Evolutionary conservation across 2,113 vertebrate genomes (phyloP), one percentile per base, ranked within the genome.

Genomic region (Ranitomeya variabilis): DNA sequence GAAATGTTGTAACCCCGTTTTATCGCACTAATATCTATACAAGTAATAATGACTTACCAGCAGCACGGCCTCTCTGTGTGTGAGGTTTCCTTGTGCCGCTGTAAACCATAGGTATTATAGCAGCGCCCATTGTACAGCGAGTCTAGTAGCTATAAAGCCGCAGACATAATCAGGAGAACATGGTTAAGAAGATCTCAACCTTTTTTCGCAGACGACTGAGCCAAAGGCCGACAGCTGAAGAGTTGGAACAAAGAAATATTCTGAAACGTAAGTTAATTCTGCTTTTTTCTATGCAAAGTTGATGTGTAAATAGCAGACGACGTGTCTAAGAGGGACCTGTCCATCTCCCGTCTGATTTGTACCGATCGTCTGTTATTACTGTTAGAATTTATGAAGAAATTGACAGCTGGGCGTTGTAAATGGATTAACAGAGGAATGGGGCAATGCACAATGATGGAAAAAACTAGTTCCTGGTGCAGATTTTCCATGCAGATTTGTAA

Each of bases 221-320:
- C 94, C 98, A 99, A 95, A 96, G 98, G 91, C 98, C 98, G 0
- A 99, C 97, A 0, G 98, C 97, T 2, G 98, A 99, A 91, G 98
- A 99, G 89, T 93, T 99, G 92, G 98, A 99, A 88, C 98, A 99
- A 94, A 96, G 98, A 91, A 99, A 99, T 94, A 99, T 99, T 91
- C 94, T 99, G 91, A 99, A 99, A 96, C 98, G 98, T 99, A 92
- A 99, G 98, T 97, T 2, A 15, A 54, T 60, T 54, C 0, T 67
- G 12, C 8, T 7, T 18, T 74, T 45, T 76, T 76, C 7, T 3
- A 66, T 66, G 1, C 62, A 4, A 18, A 5, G 59, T 60, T 60
- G 59, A 60, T 15, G 14, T 16, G 59, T 60, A 15, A 60, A 60
- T 16, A 60, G 16, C 13, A 15, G 59, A 13, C 18, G 59, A 15